phyloP scores from a whole-genome alignment of 2,888 invertebrate species.

The Trissolcus brochymenae region DNA sequence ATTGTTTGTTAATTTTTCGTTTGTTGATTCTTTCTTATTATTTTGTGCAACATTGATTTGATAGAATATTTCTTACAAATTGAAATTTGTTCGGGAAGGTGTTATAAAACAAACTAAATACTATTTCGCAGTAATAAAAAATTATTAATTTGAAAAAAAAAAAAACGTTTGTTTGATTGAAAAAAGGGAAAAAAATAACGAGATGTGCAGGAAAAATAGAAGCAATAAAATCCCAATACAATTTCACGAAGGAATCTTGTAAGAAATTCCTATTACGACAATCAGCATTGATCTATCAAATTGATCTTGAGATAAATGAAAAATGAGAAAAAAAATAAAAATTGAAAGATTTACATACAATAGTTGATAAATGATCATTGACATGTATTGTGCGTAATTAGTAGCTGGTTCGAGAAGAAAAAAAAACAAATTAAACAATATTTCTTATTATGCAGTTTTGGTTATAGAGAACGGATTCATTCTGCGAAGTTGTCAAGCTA shows the following conservation, averaged over 20 bases:
- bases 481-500: conserved; percentile 71
- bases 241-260: neutral
- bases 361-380: neutral
- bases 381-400: neutral
- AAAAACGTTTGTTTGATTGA: no score
- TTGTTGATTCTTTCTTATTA: neutral
- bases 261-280: conserved; percentile 15
- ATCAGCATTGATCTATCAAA: conserved; percentile 9
- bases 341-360: conserved; percentile 24
- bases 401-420: no score
- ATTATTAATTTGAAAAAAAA: no score
- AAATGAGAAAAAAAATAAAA: conserved; percentile 9
- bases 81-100: no score
- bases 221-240: no score
- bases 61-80: no score
- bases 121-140: neutral
- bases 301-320: conserved; percentile 9
- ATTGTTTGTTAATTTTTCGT: neutral
- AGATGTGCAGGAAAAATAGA: no score
- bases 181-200: no score
- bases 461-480: conserved; percentile 68
- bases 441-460: neutral
- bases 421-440: neutral
- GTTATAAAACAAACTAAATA: no score
- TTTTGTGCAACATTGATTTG: neutral